These are phyloP conservation scores for Drusus annulatus DNA, from an alignment of 1,140 invertebrate genomes.

Conservation along the genomic window DNA sequence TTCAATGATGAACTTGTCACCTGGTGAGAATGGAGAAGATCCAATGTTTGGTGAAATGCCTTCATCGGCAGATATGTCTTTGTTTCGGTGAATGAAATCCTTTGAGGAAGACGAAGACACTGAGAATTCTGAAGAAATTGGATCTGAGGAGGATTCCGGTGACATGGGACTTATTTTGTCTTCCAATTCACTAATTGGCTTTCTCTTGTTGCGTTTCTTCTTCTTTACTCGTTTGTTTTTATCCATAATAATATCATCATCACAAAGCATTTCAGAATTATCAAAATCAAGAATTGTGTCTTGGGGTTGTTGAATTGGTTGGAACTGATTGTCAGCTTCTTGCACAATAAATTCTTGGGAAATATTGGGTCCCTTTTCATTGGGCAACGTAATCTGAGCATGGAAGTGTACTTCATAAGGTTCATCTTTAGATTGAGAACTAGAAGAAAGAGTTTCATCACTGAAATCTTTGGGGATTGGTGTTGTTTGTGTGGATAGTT, in stretches of 20 bases:
- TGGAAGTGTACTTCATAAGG: slow-evolving; percentile 76
- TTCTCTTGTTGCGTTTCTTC: slow-evolving; percentile 65
- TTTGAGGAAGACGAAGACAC: slow-evolving; percentile 67
- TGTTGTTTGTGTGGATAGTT: slow-evolving; percentile 68
- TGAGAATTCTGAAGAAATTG: slow-evolving; percentile 69
- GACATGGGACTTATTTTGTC: slow-evolving; percentile 62
- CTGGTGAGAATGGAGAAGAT: slow-evolving; percentile 37
- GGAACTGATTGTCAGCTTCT: slow-evolving; percentile 43
- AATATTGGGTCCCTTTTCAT: slow-evolving; percentile 62
- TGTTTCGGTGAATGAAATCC: slow-evolving; percentile 62
- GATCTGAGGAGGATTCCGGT: slow-evolving; percentile 69
- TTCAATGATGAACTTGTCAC: slow-evolving; percentile 36
- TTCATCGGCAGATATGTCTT: slow-evolving; percentile 68
- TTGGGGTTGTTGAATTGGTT: slow-evolving; percentile 33
- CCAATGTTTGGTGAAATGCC: slow-evolving; percentile 63
- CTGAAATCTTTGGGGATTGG: slow-evolving; percentile 62
- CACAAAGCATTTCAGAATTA: slow-evolving; percentile 48
- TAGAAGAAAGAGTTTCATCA: slow-evolving; percentile 60
- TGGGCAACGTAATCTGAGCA: slow-evolving; percentile 75
- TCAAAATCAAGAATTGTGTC: slow-evolving; percentile 43
- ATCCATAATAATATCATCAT: slow-evolving; percentile 59
- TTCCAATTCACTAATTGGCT: slow-evolving; percentile 51
- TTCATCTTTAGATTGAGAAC: slow-evolving; percentile 72
- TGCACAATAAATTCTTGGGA: slow-evolving; percentile 52
- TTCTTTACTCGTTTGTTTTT: slow-evolving; percentile 67